Conservation (phyloP, 1,140 invertebrate genomes). For the Ylistrum balloti region DNA sequence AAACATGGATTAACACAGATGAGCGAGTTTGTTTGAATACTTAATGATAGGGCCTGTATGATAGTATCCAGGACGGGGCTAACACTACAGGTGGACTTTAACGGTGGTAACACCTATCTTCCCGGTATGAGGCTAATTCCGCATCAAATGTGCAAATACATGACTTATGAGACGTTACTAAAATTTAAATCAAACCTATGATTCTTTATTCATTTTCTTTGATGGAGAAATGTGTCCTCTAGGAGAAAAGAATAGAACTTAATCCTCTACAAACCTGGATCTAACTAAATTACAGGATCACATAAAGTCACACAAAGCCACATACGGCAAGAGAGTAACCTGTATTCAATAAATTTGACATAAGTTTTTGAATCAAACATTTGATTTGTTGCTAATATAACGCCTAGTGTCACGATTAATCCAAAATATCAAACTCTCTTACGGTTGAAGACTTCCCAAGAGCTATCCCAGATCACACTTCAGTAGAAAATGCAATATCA, state of each 20-base stretch:
- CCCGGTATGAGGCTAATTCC: neutral
- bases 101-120: neutral
- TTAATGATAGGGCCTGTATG: too few relatives aligned
- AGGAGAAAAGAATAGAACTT: constrained; percentile 25
- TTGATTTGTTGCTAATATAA: constrained; percentile 19
- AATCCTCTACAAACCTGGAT: constrained; percentile 14
- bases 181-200: constrained; percentile 20
- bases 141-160: constrained; percentile 29
- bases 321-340: neutral
- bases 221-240: constrained; percentile 19
- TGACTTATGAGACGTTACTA: constrained; percentile 9
- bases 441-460: constrained; percentile 24
- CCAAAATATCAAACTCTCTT: constrained; percentile 29
- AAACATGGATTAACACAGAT: too few relatives aligned
- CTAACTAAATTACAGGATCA: neutral
- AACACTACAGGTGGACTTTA: too few relatives aligned
- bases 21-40: too few relatives aligned
- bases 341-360: neutral
- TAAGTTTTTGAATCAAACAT: constrained; percentile 40
- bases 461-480: constrained; percentile 10
- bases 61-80: too few relatives aligned
- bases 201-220: constrained; percentile 29
- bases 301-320: neutral
- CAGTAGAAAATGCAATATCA: constrained; percentile 20
- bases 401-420: constrained; percentile 15